A percentile compares a stretch with the other conserved stretches of the same genome.
Evolutionary conservation across 1,140 invertebrate genomes (phyloP).

Genomic region (Kradibia gibbosae): DNA sequence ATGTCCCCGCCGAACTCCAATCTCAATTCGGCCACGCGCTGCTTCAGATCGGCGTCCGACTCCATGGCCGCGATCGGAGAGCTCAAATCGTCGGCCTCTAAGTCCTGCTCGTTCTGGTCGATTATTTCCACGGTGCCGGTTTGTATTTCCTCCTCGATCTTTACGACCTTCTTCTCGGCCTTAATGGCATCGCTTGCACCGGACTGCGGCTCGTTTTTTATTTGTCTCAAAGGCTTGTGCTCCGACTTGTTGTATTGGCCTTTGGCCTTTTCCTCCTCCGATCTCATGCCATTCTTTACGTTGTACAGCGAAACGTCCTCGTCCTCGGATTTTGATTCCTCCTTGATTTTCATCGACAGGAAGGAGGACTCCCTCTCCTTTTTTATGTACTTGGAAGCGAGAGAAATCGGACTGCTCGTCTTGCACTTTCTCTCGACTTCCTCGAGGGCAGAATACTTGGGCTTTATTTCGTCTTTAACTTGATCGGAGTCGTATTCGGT

Average conservation of each 20-base stretch:
- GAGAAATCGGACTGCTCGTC: constrained; percentile 2
- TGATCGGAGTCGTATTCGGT: constrained; percentile 54
- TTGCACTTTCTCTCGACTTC: constrained; percentile 46
- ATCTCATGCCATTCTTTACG: constrained; percentile 24
- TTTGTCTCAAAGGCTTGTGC: not conserved
- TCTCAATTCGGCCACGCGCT: constrained; percentile 68
- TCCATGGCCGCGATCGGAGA: constrained; percentile 65
- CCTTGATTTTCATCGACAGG: constrained; percentile 12
- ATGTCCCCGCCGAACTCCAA: constrained; percentile 68
- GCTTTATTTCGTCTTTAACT: constrained; percentile 60
- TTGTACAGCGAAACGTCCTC: constrained; percentile 33
- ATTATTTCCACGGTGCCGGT: constrained; percentile 66
- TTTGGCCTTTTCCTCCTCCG: constrained; percentile 44
- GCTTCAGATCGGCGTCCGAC: constrained; percentile 67
- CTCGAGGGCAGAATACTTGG: constrained; percentile 41
- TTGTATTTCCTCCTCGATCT: constrained; percentile 45
- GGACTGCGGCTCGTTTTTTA: constrained; percentile 46
- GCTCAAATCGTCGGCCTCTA: constrained; percentile 64
- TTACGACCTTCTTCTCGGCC: constrained; percentile 24
- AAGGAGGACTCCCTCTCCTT: not conserved
- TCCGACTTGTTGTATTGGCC: constrained; percentile 31
- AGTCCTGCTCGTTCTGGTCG: constrained; percentile 62
- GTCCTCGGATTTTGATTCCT: constrained; percentile 41
- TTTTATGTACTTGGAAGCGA: constrained; percentile 8
- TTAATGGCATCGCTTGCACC: not conserved